Conservation (phyloP, 2,888 invertebrate species). For the Thecophora atra region DNA sequence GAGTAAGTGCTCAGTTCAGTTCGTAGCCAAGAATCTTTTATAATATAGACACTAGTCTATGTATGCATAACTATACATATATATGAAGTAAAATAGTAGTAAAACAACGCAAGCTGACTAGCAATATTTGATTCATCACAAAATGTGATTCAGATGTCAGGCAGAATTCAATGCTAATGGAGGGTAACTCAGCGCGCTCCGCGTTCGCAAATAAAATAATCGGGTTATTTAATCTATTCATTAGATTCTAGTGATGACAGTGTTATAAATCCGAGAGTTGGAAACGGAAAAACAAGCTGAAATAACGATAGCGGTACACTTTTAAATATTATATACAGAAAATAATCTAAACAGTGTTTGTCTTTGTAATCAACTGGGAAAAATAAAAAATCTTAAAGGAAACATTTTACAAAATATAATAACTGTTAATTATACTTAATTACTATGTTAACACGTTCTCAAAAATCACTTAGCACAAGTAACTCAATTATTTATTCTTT, state of each 20-base stretch:
- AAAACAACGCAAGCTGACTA: slow-evolving; percentile 26
- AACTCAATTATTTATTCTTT: no score
- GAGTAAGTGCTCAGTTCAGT: slow-evolving; percentile 9
- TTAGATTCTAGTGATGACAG: no score
- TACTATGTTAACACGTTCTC: no score
- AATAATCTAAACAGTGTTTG: no score
- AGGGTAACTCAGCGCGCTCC: slow-evolving; percentile 44
- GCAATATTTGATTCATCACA: slow-evolving; percentile 34
- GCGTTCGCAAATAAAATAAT: slow-evolving; percentile 37
- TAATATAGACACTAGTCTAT: neutral
- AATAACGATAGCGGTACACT: no score
- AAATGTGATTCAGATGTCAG: slow-evolving; percentile 47
- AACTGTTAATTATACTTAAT: no score
- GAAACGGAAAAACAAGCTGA: neutral
- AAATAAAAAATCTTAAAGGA: no score
- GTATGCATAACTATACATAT: slow-evolving; percentile 1
- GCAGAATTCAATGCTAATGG: slow-evolving; percentile 50
- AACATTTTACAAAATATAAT: no score
- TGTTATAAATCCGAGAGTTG: neutral
- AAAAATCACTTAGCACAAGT: no score
- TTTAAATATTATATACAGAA: no score
- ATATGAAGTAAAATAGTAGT: slow-evolving; percentile 25
- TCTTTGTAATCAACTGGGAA: no score
- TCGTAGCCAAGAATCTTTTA: slow-evolving; percentile 12
- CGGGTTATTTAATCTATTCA: slow-evolving; percentile 27